Percentiles rank a stretch among this genome's conserved stretches.
phyloP scores from a whole-genome alignment of 2,888 invertebrate species.

The Entomobrya proxima region DNA sequence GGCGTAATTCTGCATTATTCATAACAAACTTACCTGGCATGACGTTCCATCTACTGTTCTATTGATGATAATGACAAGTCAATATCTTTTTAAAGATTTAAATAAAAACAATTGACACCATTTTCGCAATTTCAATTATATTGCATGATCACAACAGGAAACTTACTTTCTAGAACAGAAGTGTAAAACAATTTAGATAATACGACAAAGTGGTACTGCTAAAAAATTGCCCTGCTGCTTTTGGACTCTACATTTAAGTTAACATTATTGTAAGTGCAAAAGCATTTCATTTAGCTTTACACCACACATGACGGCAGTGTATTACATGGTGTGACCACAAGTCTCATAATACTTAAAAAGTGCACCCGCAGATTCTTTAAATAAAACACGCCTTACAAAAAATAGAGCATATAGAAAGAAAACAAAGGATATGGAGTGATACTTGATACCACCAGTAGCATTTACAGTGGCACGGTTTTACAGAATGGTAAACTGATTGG shows the following conservation, averaged over 20 bases:
- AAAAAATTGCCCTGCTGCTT: slow-evolving; percentile 17
- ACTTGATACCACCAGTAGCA: neutral
- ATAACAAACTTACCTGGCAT: neutral
- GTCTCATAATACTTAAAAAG: neutral
- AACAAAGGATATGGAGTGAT: too few relatives aligned
- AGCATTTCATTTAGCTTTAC: neutral
- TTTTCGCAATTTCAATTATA: slow-evolving; percentile 14
- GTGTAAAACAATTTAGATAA: neutral
- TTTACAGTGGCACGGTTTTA: slow-evolving; percentile 2
- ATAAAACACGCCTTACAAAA: neutral
- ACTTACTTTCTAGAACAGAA: neutral
- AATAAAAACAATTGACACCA: neutral
- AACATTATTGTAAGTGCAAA: neutral
- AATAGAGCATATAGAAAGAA: too few relatives aligned
- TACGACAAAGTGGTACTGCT: neutral
- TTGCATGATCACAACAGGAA: neutral
- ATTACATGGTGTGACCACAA: neutral
- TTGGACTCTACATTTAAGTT: slow-evolving; percentile 2
- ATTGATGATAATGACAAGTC: neutral
- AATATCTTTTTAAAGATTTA: neutral
- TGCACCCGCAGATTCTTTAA: neutral
- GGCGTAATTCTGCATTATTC: neutral
- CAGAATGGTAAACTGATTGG: neutral
- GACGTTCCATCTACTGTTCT: neutral
- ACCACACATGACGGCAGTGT: neutral